Evolutionary conservation across 2,113 vertebrate species (phyloP).

Genomic region (Isurus oxyrinchus): DNA sequence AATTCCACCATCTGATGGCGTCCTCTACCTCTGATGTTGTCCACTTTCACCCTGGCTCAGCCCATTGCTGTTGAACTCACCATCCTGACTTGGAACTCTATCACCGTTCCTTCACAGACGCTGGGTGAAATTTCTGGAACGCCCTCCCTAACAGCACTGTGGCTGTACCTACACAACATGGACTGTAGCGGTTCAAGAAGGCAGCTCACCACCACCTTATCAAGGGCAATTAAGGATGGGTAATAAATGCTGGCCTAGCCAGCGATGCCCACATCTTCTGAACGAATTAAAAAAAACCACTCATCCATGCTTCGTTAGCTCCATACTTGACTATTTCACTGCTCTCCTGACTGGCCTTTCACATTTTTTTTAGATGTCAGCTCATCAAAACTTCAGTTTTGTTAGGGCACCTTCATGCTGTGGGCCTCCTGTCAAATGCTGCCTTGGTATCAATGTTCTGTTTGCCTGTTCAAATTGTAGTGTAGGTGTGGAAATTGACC

Average conservation of each 20-base stretch:
- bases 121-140: no score
- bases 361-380: not conserved
- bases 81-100: no score
- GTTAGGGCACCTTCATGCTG: not conserved
- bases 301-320: not conserved
- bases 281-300: no score
- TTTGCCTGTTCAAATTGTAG: not conserved
- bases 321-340: not conserved
- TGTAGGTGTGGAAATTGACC: not conserved
- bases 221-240: no score
- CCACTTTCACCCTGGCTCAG: not conserved
- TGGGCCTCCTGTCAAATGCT: not conserved
- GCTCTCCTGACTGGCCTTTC: not conserved
- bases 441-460: not conserved
- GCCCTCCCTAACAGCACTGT: no score
- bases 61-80: not conserved
- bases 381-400: not conserved
- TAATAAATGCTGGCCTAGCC: no score
- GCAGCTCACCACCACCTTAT: no score
- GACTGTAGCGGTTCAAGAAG: no score
- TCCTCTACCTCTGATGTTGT: not conserved
- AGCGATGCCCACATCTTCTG: no score
- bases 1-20: not conserved
- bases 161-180: no score
- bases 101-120: no score